These are phyloP conservation scores for Pseudanteris insignis DNA, from an alignment of 2,888 invertebrate species.

Conservation along the genomic window DNA sequence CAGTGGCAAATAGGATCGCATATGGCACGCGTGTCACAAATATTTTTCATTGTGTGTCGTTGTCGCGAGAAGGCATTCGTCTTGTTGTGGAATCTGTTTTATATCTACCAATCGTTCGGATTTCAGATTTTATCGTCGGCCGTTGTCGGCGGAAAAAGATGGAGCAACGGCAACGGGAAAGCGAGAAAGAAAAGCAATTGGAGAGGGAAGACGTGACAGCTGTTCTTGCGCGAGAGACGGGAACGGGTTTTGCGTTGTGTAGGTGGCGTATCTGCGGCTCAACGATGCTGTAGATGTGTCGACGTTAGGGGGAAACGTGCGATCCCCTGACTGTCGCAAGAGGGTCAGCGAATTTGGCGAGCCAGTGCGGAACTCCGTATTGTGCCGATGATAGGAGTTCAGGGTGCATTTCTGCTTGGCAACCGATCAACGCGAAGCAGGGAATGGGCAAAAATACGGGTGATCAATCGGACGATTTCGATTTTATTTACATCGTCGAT, in stretches of 20 bases:
- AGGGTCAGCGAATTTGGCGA: slow-evolving; percentile 19
- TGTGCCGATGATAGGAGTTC: slow-evolving; percentile 22
- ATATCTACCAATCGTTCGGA: slow-evolving; percentile 11
- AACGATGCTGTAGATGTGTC: slow-evolving; percentile 33
- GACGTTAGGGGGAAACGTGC: slow-evolving; percentile 21
- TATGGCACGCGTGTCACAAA: no score
- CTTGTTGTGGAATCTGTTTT: slow-evolving; percentile 1
- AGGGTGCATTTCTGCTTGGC: slow-evolving; percentile 8
- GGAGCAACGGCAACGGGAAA: slow-evolving; percentile 15
- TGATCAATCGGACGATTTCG: no score
- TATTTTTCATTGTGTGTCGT: no score
- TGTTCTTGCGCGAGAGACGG: slow-evolving; percentile 46
- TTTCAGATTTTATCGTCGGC: slow-evolving; percentile 18
- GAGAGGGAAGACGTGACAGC: slow-evolving; percentile 47
- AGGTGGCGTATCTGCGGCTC: slow-evolving; percentile 51
- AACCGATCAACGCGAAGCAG: slow-evolving; percentile 8
- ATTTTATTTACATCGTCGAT: no score
- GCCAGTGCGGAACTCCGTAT: neutral
- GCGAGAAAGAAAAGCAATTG: slow-evolving; percentile 26
- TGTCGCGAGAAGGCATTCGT: no score
- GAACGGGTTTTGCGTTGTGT: slow-evolving; percentile 33
- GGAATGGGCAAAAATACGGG: no score
- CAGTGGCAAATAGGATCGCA: no score
- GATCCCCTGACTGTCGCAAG: slow-evolving; percentile 20
- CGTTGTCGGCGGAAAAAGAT: slow-evolving; percentile 22